These are phyloP conservation scores for Ophiodon elongatus DNA, from an alignment of 2,113 vertebrate genomes.

Conservation along the genomic window DNA sequence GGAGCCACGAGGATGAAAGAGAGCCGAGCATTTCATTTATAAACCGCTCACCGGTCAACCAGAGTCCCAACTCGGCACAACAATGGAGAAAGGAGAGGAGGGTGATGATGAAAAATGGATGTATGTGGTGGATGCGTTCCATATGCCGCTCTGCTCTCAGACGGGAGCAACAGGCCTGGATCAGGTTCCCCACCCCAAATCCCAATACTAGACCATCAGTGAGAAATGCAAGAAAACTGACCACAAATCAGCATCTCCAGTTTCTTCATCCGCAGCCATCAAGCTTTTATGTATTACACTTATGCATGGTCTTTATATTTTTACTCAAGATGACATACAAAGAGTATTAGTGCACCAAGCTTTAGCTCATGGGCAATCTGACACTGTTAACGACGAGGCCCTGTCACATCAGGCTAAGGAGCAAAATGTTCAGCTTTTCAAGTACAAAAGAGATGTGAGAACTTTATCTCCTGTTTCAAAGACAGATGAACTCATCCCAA, in stretches of 20 bases:
- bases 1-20: constrained; percentile 49
- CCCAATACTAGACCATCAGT: constrained; percentile 59
- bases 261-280: constrained; percentile 58
- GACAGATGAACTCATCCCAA: not conserved
- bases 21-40: constrained; percentile 45
- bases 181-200: constrained; percentile 68
- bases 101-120: constrained; percentile 80
- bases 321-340: constrained; percentile 29
- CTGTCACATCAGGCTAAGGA: too few species aligned
- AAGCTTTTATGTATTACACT: constrained; percentile 37
- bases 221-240: constrained; percentile 46
- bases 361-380: constrained; percentile 9
- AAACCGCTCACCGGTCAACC: constrained; percentile 25
- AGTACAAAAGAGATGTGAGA: not conserved
- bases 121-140: constrained; percentile 77
- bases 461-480: not conserved
- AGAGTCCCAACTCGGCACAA: constrained; percentile 68
- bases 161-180: constrained; percentile 62
- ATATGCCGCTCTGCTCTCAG: constrained; percentile 64
- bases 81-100: constrained; percentile 66
- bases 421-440: not conserved
- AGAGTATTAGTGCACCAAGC: constrained; percentile 3
- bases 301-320: constrained; percentile 25
- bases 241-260: constrained; percentile 63
- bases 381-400: not conserved